Conservation (phyloP, 2,888 invertebrate genomes). For the Notodonta ziczac region DNA sequence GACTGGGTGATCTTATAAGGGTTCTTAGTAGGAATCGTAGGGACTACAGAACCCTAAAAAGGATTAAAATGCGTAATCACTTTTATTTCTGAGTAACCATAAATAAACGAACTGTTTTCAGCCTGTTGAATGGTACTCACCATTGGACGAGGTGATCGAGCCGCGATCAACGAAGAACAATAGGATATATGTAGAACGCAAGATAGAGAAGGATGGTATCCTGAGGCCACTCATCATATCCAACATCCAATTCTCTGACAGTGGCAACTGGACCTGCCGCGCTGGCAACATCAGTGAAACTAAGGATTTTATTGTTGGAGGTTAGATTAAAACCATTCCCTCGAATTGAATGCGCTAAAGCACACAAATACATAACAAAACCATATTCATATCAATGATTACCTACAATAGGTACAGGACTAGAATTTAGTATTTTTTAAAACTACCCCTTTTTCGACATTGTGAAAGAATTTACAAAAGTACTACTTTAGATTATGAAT, state of each 20-base stretch:
- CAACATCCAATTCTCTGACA: slow-evolving; percentile 58
- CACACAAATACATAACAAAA: no score
- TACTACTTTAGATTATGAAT: no score
- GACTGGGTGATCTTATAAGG: no score
- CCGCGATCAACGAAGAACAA: slow-evolving; percentile 56
- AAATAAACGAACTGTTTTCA: slow-evolving; percentile 31
- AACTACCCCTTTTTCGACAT: no score
- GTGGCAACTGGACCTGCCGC: slow-evolving; percentile 76
- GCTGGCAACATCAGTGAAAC: slow-evolving; percentile 62
- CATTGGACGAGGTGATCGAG: slow-evolving; percentile 53
- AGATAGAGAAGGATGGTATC: slow-evolving; percentile 33
- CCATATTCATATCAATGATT: no score
- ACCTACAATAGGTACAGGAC: no score
- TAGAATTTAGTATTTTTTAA: no score
- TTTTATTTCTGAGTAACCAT: neutral
- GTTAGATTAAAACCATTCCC: slow-evolving; percentile 42
- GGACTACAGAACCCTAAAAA: no score
- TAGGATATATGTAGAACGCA: slow-evolving; percentile 64
- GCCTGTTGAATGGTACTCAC: slow-evolving; percentile 69
- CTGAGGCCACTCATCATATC: slow-evolving; percentile 66
- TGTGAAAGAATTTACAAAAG: no score
- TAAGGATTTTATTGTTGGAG: slow-evolving; percentile 69
- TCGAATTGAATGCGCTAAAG: no score
- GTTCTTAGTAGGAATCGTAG: no score
- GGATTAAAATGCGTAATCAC: no score